These are phyloP conservation scores for Osmerus eperlanus DNA, from an alignment of 2,113 vertebrate genomes.

Conservation along the genomic window DNA sequence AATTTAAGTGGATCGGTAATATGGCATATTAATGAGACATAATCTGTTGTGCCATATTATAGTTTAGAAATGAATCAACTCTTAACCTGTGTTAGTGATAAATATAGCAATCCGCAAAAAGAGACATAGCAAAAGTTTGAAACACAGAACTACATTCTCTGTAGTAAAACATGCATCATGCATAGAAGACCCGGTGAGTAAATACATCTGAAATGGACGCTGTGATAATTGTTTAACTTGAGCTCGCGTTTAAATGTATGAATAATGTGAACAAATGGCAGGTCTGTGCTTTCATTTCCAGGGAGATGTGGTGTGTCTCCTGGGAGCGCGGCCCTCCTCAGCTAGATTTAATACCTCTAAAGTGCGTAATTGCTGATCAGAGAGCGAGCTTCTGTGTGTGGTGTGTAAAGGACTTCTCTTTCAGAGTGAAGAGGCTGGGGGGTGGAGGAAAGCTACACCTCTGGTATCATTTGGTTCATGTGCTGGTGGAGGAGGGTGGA, in stretches of 20 bases:
- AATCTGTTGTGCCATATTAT: slow-evolving; percentile 64
- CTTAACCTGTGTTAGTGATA: slow-evolving; percentile 48
- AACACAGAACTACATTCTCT: slow-evolving; percentile 25
- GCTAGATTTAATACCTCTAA: slow-evolving; percentile 66
- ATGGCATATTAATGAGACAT: slow-evolving; percentile 67
- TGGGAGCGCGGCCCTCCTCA: slow-evolving; percentile 50
- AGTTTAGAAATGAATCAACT: slow-evolving; percentile 51
- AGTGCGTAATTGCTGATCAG: slow-evolving; percentile 76
- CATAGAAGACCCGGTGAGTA: slow-evolving; percentile 36
- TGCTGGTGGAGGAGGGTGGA: slow-evolving; percentile 49
- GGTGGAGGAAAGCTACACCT: slow-evolving; percentile 60
- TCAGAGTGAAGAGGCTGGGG: slow-evolving; percentile 46
- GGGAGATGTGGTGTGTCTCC: slow-evolving; percentile 61
- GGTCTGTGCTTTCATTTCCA: slow-evolving; percentile 56
- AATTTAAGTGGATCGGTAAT: slow-evolving; percentile 60
- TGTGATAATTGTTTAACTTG: slow-evolving; percentile 54
- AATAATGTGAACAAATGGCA: slow-evolving; percentile 70
- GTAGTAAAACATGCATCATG: slow-evolving; percentile 9
- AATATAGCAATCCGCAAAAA: slow-evolving; percentile 44
- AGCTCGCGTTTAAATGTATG: slow-evolving; percentile 60
- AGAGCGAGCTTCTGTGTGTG: slow-evolving; percentile 63
- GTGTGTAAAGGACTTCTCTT: slow-evolving; percentile 64
- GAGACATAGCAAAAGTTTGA: not conserved
- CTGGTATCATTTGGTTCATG: slow-evolving; percentile 62
- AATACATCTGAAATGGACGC: slow-evolving; percentile 52